Base-by-base conservation (phyloP, 2,797 vertebrate species). In the Hapalemur alaotrensis region DNA sequence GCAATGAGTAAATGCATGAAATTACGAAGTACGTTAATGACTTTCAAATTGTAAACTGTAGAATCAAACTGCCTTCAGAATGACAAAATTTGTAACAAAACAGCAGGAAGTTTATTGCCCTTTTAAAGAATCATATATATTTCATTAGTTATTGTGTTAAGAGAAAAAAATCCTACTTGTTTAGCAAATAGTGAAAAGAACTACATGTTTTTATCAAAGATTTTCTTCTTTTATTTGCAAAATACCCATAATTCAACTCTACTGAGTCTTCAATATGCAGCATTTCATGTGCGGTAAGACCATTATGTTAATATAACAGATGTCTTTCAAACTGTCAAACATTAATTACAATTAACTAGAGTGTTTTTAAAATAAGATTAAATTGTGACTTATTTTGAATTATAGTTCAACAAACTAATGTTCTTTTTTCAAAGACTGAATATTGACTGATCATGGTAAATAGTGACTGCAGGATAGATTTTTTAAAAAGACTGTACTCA, bases 281-380 rank as follows among this genome's bases (percentile, higher is more conserved):
- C 38, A 78, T 79, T 91, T 95, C 87, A 81, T 84, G 65, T 91
- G 50, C 35, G 95, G 75, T 96, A 95, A 94, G 35, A 97, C 63
- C 50, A 90, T 96, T 94, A 96, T 97, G 86, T 85, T 92, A 96
- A 94, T 93, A 70, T 91, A 97, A 93, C 96, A 97, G 89, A 97
- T 97, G 91, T 96, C 96, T 97, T 96, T 98, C 96, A 97, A 93
- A 95, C 81, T 95, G 89, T 97, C 93, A 96, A 94, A 97, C 76
- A 94, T 97, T 97, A 97, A 98, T 97, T 97, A 96, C 54, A 95
- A 96, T 95, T 97, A 98, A 96, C 93, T 63, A 59, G 57, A 93
- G 72, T 97, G 89, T 95, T 95, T 97, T 97, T 88, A 94, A 97
- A 96, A 97, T 94, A 96, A 94, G 83, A 96, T 93, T 98, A 96